phyloP scores from a whole-genome alignment of 2,797 vertebrate genomes.

The Perodicticus potto region DNA sequence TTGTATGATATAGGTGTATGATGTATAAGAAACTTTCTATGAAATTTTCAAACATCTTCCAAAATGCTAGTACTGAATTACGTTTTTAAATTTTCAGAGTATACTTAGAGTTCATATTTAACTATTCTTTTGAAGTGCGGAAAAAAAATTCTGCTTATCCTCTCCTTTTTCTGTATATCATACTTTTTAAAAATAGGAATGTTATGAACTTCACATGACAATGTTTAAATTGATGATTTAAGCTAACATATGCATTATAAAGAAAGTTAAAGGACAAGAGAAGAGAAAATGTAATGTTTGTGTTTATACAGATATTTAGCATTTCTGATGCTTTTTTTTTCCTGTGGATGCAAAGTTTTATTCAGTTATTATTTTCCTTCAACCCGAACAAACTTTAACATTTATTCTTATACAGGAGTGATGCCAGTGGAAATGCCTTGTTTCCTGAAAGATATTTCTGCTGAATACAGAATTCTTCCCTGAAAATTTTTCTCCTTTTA shows the following conservation, averaged over 20 bases:
- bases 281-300: not conserved
- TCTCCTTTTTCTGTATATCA: not conserved
- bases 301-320: not conserved
- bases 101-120: not conserved
- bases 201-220: not conserved
- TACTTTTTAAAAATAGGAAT: not conserved
- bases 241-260: not conserved
- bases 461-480: not conserved
- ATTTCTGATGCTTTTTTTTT: not conserved
- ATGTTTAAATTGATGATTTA: not conserved
- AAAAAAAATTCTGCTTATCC: not conserved
- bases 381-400: not conserved
- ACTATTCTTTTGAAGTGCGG: not conserved
- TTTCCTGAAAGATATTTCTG: not conserved
- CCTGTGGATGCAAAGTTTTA: not conserved
- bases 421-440: not conserved
- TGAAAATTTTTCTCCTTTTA: not conserved
- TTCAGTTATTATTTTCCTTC: not conserved
- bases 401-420: not conserved
- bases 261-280: not conserved
- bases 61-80: not conserved
- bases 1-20: not conserved
- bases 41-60: not conserved
- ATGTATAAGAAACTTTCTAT: not conserved
- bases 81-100: not conserved